phyloP scores from a whole-genome alignment of 1,140 invertebrate genomes.

The Drosophila takahashii region DNA sequence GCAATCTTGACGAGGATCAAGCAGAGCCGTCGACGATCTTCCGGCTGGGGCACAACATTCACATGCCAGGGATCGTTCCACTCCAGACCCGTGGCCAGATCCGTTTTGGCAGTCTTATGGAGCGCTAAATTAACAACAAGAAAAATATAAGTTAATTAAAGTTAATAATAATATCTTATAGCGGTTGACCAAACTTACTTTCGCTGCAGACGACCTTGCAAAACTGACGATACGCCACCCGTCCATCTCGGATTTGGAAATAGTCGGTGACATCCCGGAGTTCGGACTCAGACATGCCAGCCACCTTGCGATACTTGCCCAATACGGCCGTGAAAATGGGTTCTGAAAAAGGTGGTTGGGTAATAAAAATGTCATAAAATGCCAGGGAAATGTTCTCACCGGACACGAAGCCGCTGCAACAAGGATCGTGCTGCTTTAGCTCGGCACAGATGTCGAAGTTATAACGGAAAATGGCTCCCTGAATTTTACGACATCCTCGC shows the following conservation, averaged over 20 bases:
- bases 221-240: constrained; percentile 89
- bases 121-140: constrained; percentile 18
- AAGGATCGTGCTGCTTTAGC: constrained; percentile 88
- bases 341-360: constrained; percentile 85
- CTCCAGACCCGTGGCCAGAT: constrained; percentile 86
- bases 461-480: constrained; percentile 88
- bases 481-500: constrained; percentile 91
- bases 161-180: background rate
- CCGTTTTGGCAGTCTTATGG: constrained; percentile 85
- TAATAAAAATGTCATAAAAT: constrained; percentile 53
- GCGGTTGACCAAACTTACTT: constrained; percentile 59
- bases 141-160: constrained; percentile 3
- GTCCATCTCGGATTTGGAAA: constrained; percentile 90
- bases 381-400: constrained; percentile 84
- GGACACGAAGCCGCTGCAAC: constrained; percentile 88
- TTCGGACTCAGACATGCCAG: constrained; percentile 89
- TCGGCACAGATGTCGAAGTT: constrained; percentile 89
- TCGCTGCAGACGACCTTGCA: constrained; percentile 89
- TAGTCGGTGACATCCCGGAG: constrained; percentile 89
- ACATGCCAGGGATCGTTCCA: constrained; percentile 88
- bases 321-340: constrained; percentile 89
- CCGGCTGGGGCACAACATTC: constrained; percentile 87
- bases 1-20: constrained; percentile 89
- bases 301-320: constrained; percentile 87
- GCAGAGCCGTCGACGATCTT: constrained; percentile 87